phyloP scores from a whole-genome alignment of 2,888 invertebrate species.

The Peribatodes rhomboidaria region DNA sequence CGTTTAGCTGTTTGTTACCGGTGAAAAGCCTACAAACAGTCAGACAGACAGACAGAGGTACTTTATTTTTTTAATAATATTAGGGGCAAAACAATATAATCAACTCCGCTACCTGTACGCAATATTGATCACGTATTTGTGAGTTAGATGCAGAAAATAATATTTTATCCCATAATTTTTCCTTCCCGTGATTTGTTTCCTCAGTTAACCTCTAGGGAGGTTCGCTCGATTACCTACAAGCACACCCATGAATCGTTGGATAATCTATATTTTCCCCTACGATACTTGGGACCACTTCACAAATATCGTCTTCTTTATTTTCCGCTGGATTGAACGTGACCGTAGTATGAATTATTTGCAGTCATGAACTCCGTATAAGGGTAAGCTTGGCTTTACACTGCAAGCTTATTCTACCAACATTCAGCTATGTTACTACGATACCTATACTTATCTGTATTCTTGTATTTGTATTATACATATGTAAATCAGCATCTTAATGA shows the following conservation, averaged over 20 bases:
- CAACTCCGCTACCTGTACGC: no score
- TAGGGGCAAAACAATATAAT: not conserved
- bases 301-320: conserved; percentile 43
- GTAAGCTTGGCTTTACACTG: not conserved
- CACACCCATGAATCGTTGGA: conserved; percentile 41
- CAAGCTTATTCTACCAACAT: not conserved
- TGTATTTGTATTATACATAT: no score
- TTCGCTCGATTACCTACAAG: conserved; percentile 38
- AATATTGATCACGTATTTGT: conserved; percentile 6
- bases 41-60: no score
- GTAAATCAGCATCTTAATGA: no score
- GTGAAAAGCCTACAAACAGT: no score
- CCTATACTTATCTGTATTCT: no score
- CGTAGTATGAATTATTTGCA: conserved; percentile 34
- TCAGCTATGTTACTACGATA: no score
- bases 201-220: conserved; percentile 20
- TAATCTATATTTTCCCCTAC: conserved; percentile 39
- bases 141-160: conserved; percentile 5
- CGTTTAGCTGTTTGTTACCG: no score
- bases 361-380: conserved; percentile 17
- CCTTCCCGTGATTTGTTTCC: conserved; percentile 16
- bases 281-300: conserved; percentile 41
- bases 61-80: not conserved
- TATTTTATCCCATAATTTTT: conserved; percentile 14
- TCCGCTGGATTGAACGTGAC: conserved; percentile 43